Conservation (phyloP, 2,113 vertebrate genomes). For the Sterrhoptilus dennistouni region DNA sequence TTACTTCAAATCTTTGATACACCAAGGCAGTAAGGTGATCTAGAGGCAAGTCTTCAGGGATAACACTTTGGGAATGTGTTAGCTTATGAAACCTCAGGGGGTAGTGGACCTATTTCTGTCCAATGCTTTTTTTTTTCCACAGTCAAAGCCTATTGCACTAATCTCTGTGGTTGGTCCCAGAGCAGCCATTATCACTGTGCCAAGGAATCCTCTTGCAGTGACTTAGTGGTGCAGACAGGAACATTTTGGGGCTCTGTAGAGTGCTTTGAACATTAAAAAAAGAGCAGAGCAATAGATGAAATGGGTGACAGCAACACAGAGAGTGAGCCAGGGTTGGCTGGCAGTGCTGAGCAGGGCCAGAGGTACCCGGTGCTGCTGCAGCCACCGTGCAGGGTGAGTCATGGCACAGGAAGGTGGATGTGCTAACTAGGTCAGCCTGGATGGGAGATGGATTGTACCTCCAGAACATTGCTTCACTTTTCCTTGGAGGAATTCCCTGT, state of each 20-base stretch:
- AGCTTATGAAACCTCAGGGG: not conserved
- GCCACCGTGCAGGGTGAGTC: not conserved
- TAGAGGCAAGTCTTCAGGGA: not conserved
- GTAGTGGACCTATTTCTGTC: not conserved
- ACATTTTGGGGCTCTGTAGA: not conserved
- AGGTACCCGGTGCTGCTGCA: not conserved
- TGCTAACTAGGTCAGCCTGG: not conserved
- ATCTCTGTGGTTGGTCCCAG: not conserved
- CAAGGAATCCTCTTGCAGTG: not conserved
- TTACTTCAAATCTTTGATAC: not conserved
- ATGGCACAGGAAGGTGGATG: not conserved
- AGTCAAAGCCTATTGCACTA: not conserved
- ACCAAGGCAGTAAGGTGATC: not conserved
- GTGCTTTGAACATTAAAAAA: not conserved
- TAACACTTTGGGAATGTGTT: not conserved
- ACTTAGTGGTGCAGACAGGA: not conserved
- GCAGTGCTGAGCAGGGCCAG: not conserved
- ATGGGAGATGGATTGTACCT: not conserved
- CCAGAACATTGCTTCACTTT: not conserved
- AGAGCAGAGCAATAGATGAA: not conserved
- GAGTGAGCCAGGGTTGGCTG: not conserved
- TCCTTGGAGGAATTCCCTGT: not conserved
- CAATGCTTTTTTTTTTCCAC: not conserved
- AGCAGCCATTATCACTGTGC: not conserved
- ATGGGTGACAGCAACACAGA: not conserved